phyloP scores from a whole-genome alignment of 1,140 invertebrate species.

The Mesaphorura yosii region DNA sequence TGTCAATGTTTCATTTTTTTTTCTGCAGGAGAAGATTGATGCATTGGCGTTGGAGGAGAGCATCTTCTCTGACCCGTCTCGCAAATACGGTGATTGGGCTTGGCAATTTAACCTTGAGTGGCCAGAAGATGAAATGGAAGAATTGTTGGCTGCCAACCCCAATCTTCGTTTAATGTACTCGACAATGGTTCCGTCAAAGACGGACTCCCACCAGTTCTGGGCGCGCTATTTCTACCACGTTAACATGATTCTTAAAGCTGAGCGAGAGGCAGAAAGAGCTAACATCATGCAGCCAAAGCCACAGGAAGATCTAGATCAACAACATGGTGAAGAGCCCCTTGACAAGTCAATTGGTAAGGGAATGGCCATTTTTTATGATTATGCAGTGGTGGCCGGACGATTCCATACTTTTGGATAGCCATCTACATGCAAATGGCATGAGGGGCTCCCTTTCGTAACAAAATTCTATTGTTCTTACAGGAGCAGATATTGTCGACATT shows the following conservation, averaged over 20 bases:
- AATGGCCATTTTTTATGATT: too few relatives aligned
- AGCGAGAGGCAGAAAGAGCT: constrained; percentile 3
- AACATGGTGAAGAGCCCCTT: too few relatives aligned
- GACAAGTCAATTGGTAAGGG: too few relatives aligned
- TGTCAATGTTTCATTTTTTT: not conserved
- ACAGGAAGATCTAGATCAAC: too few relatives aligned
- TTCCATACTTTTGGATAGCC: too few relatives aligned
- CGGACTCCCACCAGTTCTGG: constrained; percentile 28
- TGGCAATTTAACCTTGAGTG: constrained; percentile 25
- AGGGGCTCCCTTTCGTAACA: too few relatives aligned
- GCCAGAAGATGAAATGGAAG: constrained; percentile 16
- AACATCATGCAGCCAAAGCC: too few relatives aligned
- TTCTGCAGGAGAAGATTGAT: constrained; percentile 24
- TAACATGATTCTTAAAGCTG: constrained; percentile 21
- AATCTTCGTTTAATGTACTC: constrained; percentile 27
- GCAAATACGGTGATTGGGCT: constrained; percentile 25
- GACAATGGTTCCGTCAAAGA: constrained; percentile 27
- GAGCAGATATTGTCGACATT: constrained; percentile 27
- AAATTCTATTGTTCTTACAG: constrained; percentile 5
- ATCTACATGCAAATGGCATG: too few relatives aligned
- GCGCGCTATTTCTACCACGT: constrained; percentile 28
- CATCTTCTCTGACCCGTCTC: constrained; percentile 20
- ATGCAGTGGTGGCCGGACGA: too few relatives aligned
- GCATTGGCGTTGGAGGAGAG: constrained; percentile 19
- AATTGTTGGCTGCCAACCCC: constrained; percentile 13